Evolutionary conservation across 2,797 vertebrate genomes (phyloP), one percentile per base, ranked within the genome.

Genomic region (Sebastes cheni): DNA sequence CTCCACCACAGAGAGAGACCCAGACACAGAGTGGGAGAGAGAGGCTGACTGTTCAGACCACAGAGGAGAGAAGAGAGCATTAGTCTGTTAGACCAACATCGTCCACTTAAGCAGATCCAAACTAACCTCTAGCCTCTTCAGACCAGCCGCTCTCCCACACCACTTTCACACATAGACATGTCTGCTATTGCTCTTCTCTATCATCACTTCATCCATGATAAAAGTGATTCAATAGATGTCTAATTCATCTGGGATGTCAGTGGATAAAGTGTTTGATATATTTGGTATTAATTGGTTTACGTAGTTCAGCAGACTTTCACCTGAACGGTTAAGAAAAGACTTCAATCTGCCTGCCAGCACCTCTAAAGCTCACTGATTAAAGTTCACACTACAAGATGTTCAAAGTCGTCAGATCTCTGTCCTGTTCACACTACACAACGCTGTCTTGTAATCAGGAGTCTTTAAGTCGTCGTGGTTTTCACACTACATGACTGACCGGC

Each of bases 71-170:
- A 75, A n/a, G 68, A 80, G 74, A 71, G 66, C 77, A 76, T 82
- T 79, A 64, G 75, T 71, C 75, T 75, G 64, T 75, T 75, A 75
- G 64, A 82, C 71, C 74, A 83, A 72, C 82, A 72, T 42, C 72
- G 82, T 86, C 85, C 87, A 88, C 84, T 88, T 84, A 59, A 73
- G 77, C 74, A 67, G 77, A 84, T 85, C 76, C 65, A 74, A 87
- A 77, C 73, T 59, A 46, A 75, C 64, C 70, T 80, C 75, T 22
- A 62, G 64, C 77, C 67, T 77, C 82, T 59, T 85, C 84, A 88
- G 73, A 86, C 62, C 67, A 34, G 74, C 72, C 75, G 39, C 67
- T 76, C 75, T 81, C 84, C 81, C 62, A 81, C 77, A 75, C 23
- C 62, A 9, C 70, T 86, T 74, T 79, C 46, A 59, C 4, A 32